Conservation (phyloP, 1,140 invertebrate species). For the Neuroterus valhalla region DNA sequence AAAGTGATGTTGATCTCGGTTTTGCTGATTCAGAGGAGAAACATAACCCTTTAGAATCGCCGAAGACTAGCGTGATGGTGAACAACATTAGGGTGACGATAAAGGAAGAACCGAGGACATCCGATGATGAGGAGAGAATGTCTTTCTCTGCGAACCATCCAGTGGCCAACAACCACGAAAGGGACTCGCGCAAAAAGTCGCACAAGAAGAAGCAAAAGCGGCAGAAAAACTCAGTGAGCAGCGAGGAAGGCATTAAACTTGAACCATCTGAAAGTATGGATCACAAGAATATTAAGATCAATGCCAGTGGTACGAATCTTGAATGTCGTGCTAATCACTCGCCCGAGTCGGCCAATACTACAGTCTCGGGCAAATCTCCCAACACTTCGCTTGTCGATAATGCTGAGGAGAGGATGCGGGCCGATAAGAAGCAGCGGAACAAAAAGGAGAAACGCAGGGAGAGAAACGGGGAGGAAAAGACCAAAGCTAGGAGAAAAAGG, state of each 20-base stretch:
- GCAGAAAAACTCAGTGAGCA: slow-evolving; percentile 80
- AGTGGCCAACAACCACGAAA: slow-evolving; percentile 68
- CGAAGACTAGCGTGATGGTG: slow-evolving; percentile 53
- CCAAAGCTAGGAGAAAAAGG: slow-evolving; percentile 76
- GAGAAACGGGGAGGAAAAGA: slow-evolving; percentile 79
- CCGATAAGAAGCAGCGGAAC: slow-evolving; percentile 77
- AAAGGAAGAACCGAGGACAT: slow-evolving; percentile 72
- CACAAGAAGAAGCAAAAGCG: slow-evolving; percentile 90
- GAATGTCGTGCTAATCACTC: slow-evolving; percentile 64
- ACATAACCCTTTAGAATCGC: slow-evolving; percentile 61
- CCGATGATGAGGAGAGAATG: slow-evolving; percentile 70
- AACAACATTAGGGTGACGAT: slow-evolving; percentile 63
- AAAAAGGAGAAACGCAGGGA: slow-evolving; percentile 85
- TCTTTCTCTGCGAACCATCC: slow-evolving; percentile 63
- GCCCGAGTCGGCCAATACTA: slow-evolving; percentile 42
- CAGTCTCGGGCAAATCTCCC: slow-evolving; percentile 57
- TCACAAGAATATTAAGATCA: slow-evolving; percentile 65
- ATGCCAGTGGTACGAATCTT: slow-evolving; percentile 44
- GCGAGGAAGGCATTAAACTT: slow-evolving; percentile 75
- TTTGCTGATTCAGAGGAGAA: slow-evolving; percentile 76
- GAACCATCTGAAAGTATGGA: slow-evolving; percentile 62
- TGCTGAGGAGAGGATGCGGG: slow-evolving; percentile 75
- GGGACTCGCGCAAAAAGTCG: slow-evolving; percentile 79
- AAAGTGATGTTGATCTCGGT: slow-evolving; percentile 76
- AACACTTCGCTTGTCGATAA: slow-evolving; percentile 67